phyloP scores from a whole-genome alignment of 1,140 invertebrate species.

The Drosophila murphyi region DNA sequence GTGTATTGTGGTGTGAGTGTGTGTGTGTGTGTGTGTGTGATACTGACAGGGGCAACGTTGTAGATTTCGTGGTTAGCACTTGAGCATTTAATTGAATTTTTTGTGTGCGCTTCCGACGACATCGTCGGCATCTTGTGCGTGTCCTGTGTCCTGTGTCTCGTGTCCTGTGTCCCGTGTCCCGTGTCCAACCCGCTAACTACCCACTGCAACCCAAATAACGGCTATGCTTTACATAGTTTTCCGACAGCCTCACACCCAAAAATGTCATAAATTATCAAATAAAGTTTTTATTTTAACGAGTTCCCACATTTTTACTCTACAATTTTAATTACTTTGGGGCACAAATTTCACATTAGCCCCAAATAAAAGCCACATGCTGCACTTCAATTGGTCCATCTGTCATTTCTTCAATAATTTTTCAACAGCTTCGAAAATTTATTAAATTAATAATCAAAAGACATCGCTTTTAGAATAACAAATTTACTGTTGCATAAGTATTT shows the following conservation, averaged over 20 bases:
- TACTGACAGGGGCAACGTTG: conserved; percentile 30
- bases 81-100: conserved; percentile 76
- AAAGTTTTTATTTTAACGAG: conserved; percentile 68
- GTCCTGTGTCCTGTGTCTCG: conserved; percentile 41
- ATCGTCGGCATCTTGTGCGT: conserved; percentile 55
- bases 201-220: not conserved
- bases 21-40: conserved; percentile 10
- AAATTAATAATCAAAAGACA: conserved; percentile 7
- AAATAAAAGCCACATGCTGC: conserved; percentile 10
- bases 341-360: not conserved
- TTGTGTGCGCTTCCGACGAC: conserved; percentile 47
- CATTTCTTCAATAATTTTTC: conserved; percentile 3
- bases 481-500: no score
- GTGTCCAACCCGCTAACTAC: conserved; percentile 16
- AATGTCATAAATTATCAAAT: conserved; percentile 76
- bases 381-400: not conserved
- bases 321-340: conserved; percentile 30
- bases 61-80: conserved; percentile 61
- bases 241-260: conserved; percentile 36
- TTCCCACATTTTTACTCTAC: conserved; percentile 17
- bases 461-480: not conserved
- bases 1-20: not conserved
- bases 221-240: conserved; percentile 58
- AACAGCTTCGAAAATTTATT: not conserved
- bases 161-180: conserved; percentile 10